Evolutionary conservation across 2,113 vertebrate species (phyloP), one percentile per base, ranked within the genome.

Genomic region (Myanophis thanlyinensis): DNA sequence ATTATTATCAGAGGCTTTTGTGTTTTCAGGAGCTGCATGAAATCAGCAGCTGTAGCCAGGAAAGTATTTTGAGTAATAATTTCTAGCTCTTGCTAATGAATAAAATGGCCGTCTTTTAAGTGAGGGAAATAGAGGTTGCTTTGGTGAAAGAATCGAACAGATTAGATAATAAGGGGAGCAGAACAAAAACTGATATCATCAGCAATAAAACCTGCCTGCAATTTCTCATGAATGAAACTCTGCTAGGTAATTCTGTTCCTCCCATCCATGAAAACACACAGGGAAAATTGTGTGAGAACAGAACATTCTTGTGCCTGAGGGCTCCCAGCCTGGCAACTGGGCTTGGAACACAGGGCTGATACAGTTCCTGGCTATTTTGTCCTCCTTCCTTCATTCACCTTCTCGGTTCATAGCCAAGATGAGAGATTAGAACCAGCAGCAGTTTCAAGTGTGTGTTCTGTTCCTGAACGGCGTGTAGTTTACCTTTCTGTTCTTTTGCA

Each of bases 301-400:
- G 92, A 89, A 92, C 92, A 89, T 89, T 80, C 73, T 92, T 56
- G 22, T 51, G 92, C 92, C 88, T 13, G 12, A 92, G 92, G 92
- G 92, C 52, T 47, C 44, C 56, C 44, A 85, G 52, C 67, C 51
- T 85, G 88, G 89, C 88, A 89, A 52, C 51, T 89, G 67, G 46
- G 30, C 52, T 85, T 88, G 88, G 25, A 92, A 84, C 18, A 92
- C 62, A 89, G 18, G 44, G 20, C 23, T 56, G 46, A 85, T 35
- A 23, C 20, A 54, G 91, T 22, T 52, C 18, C 44, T 48, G 20
- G 52, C 44, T 86, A 56, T 54, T 88, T 52, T 49, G 11, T 87
- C 23, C 59, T 22, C 15, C 59, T 18, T 46, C 35, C 44, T 88
- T 27, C 35, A 23, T 40, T 62, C 56, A 87, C 30, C 47, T 87